Evolutionary conservation across 2,113 vertebrate species (phyloP).

Genomic region (Callopanchax toddi): DNA sequence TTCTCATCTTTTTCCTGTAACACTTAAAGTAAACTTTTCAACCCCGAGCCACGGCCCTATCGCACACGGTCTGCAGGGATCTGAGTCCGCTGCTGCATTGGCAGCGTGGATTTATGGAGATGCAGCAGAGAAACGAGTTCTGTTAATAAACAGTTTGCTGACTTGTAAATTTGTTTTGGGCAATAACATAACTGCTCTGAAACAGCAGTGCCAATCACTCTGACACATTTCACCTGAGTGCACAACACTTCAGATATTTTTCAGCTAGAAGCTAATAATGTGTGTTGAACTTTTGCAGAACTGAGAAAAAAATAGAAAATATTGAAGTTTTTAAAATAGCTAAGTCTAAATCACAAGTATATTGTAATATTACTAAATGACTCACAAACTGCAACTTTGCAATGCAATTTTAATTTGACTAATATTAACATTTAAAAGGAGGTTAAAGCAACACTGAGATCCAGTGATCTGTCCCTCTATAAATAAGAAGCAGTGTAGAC

Average conservation of each 20-base stretch:
- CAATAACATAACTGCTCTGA: slow-evolving; percentile 5
- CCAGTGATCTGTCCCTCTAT: too few relatives aligned
- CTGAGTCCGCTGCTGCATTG: not conserved
- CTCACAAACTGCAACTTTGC: not conserved
- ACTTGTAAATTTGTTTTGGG: slow-evolving; percentile 4
- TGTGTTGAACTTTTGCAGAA: not conserved
- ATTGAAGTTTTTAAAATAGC: not conserved
- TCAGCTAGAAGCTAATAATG: not conserved
- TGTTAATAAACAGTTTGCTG: not conserved
- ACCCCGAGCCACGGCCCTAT: too few relatives aligned
- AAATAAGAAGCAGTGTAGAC: too few relatives aligned
- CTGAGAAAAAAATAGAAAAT: slow-evolving; percentile 1
- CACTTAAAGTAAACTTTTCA: not conserved
- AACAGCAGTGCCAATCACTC: slow-evolving; percentile 1
- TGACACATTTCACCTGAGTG: slow-evolving; percentile 4
- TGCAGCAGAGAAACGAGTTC: not conserved
- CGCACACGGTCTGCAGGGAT: not conserved
- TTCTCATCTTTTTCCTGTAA: slow-evolving; percentile 1
- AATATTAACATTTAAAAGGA: too few relatives aligned
- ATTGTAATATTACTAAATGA: too few relatives aligned
- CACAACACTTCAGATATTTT: not conserved
- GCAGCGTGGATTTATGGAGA: not conserved
- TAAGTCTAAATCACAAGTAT: not conserved
- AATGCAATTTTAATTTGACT: too few relatives aligned
- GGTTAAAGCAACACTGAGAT: too few relatives aligned